Base-by-base conservation (phyloP, 2,113 vertebrate genomes). In the Pelobates fuscus region DNA sequence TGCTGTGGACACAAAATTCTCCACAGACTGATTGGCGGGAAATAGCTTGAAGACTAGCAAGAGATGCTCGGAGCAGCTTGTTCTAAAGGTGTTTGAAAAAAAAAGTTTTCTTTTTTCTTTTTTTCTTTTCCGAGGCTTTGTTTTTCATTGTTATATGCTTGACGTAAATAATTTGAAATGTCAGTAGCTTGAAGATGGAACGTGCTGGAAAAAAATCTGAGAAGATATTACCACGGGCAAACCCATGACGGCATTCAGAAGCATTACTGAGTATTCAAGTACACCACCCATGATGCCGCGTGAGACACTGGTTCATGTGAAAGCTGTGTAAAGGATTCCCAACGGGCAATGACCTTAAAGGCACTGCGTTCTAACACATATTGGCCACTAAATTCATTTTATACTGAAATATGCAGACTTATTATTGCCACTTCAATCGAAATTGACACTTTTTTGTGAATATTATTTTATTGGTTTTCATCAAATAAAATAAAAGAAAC, bases 131-230 rank as follows among this genome's bases (percentile, higher is more conserved):
- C 15, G 25, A 15, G 26, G 62, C 54, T 67, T 30, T 25, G 23
- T 17, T 15, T 41, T 46, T 41, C 14, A 25, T 5, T 67, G 25
- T 75, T 59, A 74, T 30, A 26, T 30, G 6, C 43, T 17, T 43
- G 23, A 58, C 44, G 55, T 67, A 29, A 60, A 75, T 75, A 23
- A 67, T 65, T 61, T 77, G 26, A 61, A 30, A 24, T 67, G 55
- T 61, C 29, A 20, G 62, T 76, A 76, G 52, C 37, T 25, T 24
- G 65, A 67, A 26, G 24, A 49, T 49, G 44, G 44, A 49, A 49
- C 12, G 44, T 14, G 5, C 10, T 18, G 44, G 61, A 23, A 61
- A 29, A 26, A 44, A 52, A 18, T 55, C 49, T 63, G 70, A 63
- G 59, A 29, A 29, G 21, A 7, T 61, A 59, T 41, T 62, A 46